Evolutionary conservation across 2,113 vertebrate species (phyloP).

Genomic region (Amphilophus citrinellus): DNA sequence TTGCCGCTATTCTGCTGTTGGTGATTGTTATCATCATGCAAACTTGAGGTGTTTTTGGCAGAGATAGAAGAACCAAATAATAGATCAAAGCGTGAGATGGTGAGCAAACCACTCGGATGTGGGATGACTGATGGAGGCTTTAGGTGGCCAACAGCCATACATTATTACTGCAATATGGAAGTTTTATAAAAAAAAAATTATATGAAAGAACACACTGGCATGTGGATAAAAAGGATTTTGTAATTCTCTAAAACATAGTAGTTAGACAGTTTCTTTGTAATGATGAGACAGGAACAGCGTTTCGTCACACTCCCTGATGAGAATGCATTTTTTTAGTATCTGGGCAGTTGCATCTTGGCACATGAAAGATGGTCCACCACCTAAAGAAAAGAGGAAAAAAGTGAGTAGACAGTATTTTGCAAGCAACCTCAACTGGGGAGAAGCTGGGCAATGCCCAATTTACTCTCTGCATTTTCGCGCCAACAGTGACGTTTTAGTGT

Average conservation of each 20-base stretch:
- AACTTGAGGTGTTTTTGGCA: not conserved
- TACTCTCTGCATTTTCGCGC: not conserved
- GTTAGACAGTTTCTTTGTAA: not conserved
- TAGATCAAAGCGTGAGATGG: too few relatives aligned
- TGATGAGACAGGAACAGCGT: not conserved
- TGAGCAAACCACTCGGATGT: too few relatives aligned
- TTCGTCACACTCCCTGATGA: not conserved
- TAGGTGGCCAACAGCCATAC: not conserved
- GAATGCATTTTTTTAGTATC: not conserved
- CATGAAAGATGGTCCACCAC: not conserved
- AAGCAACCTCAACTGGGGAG: not conserved
- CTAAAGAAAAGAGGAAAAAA: not conserved
- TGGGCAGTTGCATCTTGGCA: not conserved
- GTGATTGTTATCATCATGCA: not conserved
- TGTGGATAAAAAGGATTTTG: not conserved
- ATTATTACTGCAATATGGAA: not conserved
- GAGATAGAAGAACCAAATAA: not conserved
- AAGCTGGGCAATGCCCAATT: not conserved
- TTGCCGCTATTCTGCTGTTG: not conserved
- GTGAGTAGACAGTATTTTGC: slow-evolving; percentile 3
- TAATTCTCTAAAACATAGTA: not conserved
- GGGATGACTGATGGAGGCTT: not conserved
- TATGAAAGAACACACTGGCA: not conserved
- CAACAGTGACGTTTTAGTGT: not conserved
- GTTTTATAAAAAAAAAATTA: not conserved